These are phyloP conservation scores for Bucorvus abyssinicus DNA, from an alignment of 2,797 vertebrate species.

Conservation along the genomic window DNA sequence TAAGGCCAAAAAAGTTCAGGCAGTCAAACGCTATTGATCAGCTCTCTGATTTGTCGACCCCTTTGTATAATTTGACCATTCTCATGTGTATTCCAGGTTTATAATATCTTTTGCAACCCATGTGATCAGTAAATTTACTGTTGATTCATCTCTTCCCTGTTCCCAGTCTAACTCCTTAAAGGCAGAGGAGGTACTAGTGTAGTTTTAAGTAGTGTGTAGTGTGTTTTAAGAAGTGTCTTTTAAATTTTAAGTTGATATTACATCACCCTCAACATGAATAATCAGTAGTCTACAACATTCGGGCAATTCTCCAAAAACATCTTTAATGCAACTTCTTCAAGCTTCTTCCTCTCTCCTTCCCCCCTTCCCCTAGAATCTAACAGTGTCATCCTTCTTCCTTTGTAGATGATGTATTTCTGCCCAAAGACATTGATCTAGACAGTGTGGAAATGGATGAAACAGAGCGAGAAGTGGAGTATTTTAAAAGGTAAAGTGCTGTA, in stretches of 20 bases:
- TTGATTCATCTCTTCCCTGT: background rate
- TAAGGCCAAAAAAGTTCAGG: background rate
- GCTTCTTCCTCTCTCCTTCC: background rate
- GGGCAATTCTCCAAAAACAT: background rate
- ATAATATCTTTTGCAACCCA: background rate
- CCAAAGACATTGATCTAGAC: constrained; percentile 98
- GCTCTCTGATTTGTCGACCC: background rate
- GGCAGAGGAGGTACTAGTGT: background rate
- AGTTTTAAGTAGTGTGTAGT: too few relatives aligned
- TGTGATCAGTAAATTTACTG: background rate
- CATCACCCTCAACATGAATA: background rate
- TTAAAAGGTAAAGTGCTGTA: constrained; percentile 87
- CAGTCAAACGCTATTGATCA: background rate
- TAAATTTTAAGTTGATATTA: background rate
- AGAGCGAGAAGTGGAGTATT: constrained; percentile 97
- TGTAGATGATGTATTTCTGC: constrained; percentile 97
- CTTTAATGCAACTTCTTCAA: background rate
- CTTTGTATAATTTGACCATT: background rate
- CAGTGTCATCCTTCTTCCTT: constrained; percentile 4
- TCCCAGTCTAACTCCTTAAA: background rate
- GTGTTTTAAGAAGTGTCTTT: background rate
- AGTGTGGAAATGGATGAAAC: constrained; percentile 99
- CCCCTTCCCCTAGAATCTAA: background rate
- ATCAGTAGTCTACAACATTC: background rate
- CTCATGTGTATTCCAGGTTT: background rate